These are phyloP conservation scores for Melanotus villosus DNA, from an alignment of 2,888 invertebrate genomes.

Conservation along the genomic window DNA sequence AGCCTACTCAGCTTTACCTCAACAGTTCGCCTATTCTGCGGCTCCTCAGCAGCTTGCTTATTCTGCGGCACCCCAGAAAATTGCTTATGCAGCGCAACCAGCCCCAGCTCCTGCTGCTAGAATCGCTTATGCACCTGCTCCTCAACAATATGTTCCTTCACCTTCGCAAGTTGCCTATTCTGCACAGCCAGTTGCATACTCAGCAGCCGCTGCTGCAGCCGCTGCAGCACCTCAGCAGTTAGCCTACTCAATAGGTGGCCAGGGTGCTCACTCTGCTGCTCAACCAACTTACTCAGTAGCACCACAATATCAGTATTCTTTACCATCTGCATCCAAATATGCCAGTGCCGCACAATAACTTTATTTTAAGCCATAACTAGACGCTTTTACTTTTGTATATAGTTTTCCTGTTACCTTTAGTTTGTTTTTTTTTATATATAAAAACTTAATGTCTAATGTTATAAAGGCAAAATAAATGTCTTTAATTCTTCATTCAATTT, in stretches of 20 bases:
- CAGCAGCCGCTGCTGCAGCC: conserved; percentile 35
- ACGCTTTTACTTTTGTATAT: conserved; percentile 42
- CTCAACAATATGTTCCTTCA: conserved; percentile 30
- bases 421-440: conserved; percentile 34
- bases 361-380: conserved; percentile 2
- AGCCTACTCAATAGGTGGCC: too few relatives aligned
- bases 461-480: conserved; percentile 5
- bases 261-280: conserved; percentile 42
- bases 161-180: conserved; percentile 29
- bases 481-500: background rate
- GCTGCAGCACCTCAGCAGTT: conserved; percentile 33
- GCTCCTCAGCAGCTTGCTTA: conserved; percentile 39
- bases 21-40: conserved; percentile 29
- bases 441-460: conserved; percentile 7
- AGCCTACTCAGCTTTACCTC: conserved; percentile 24
- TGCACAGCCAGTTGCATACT: conserved; percentile 9
- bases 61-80: conserved; percentile 26
- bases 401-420: conserved; percentile 29
- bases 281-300: conserved; percentile 52
- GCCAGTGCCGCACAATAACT: conserved; percentile 42
- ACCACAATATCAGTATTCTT: conserved; percentile 49
- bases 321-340: conserved; percentile 30
- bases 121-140: conserved; percentile 37
- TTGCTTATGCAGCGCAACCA: conserved; percentile 30
- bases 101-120: conserved; percentile 35